Evolutionary conservation across 2,113 vertebrate species (phyloP).

Genomic region (Glaucidium brasilianum): DNA sequence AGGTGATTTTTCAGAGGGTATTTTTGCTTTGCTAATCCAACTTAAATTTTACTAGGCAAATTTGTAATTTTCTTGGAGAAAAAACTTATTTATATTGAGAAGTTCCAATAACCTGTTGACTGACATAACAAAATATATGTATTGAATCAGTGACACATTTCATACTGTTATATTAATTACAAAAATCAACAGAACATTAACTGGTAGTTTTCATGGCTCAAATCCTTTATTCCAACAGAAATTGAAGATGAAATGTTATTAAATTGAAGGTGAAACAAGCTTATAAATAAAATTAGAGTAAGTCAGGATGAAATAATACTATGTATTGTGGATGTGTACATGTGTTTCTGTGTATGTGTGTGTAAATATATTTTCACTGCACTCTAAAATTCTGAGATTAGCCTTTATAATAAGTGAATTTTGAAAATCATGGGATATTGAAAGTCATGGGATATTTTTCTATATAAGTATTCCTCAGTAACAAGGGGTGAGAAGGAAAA

Average conservation of each 20-base stretch:
- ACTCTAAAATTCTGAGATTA: constrained; percentile 11
- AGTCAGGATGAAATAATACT: constrained; percentile 1
- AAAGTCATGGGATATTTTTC: background rate
- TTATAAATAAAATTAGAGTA: background rate
- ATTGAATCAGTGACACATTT: background rate
- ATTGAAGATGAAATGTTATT: background rate
- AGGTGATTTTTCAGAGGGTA: background rate
- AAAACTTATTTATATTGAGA: background rate
- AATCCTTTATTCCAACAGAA: background rate
- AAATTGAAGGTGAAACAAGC: background rate
- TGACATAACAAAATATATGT: background rate
- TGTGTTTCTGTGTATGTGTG: background rate
- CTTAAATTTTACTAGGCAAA: background rate
- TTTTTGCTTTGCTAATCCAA: background rate
- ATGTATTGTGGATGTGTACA: background rate
- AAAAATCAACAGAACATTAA: constrained; percentile 15
- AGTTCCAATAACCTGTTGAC: background rate
- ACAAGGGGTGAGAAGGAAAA: background rate
- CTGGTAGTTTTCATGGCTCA: background rate
- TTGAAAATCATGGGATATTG: no score
- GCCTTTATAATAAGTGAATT: background rate
- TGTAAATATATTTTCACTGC: background rate
- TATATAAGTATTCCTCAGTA: background rate
- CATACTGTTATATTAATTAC: background rate
- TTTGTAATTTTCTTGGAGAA: background rate